Evolutionary conservation across 2,797 vertebrate species (phyloP), one percentile per base, ranked within the genome.

Genomic region (Eidolon dupreanum): DNA sequence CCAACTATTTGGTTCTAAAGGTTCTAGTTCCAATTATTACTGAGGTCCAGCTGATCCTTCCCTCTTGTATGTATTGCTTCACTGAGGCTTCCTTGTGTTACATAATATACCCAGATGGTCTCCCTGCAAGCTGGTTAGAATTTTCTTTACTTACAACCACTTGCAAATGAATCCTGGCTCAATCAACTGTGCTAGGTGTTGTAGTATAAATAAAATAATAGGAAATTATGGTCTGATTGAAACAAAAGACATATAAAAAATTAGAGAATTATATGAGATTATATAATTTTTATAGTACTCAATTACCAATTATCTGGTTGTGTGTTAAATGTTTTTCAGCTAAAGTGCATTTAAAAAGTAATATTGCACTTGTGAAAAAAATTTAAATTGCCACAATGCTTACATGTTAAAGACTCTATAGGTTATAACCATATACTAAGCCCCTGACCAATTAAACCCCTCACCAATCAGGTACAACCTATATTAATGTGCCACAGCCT

Each of bases 341-440:
- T n/a, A 77, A 75, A 92, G 33, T 77, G n/a, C 24, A 85, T 81
- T 92, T 97, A n/a, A 77, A 96, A 61, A 92, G 16, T 15, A 78
- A 46, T 65, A 86, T 11, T 93, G 17, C 13, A 43, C 55, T 55
- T 94, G 17, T 88, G 28, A 46, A 59, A 86, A 63, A 92, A 65
- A 41, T 16, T 81, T 83, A 79, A 88, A 82, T 88, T 38, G 19
- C 59, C 46, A 70, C 16, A 77, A 51, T n/a, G 87, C 8, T 26
- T 83, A 46, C 24, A 41, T 96, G 41, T 68, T 79, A 91, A 74
- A 93, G 46, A 73, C 2, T 73, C 2, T 71, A 70, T 36, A 81
- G 61, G 16, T 38, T 77, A 84, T 53, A 51, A 79, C n/a, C 46
- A 75, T 49, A 43, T 28, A 15, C 33, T 49, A 84, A 88, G 28